These are phyloP conservation scores for Sebastes hopkinsi DNA, from an alignment of 2,797 vertebrate genomes.

Conservation along the genomic window DNA sequence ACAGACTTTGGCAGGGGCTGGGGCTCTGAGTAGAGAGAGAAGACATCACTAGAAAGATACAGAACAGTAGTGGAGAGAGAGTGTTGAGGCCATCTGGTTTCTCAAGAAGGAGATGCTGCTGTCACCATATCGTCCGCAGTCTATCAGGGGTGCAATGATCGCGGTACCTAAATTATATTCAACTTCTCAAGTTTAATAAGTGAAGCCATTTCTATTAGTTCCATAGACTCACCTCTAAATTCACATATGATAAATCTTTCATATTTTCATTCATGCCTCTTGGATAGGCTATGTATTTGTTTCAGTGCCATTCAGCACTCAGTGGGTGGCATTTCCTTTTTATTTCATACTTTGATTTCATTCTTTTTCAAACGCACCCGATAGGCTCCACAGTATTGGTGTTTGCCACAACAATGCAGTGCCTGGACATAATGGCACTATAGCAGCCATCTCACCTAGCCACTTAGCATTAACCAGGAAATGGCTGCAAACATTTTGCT, in stretches of 20 bases:
- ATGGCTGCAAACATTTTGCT: not conserved
- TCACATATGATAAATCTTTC: not conserved
- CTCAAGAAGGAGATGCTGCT: slow-evolving; percentile 3
- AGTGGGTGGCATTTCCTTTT: not conserved
- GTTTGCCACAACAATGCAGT: not conserved
- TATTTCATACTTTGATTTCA: not conserved
- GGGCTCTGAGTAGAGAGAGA: slow-evolving; percentile 14
- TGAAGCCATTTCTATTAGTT: not conserved
- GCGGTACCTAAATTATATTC: not conserved
- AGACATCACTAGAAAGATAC: slow-evolving; percentile 19
- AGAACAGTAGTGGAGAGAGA: slow-evolving; percentile 26
- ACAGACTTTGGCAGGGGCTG: slow-evolving; percentile 33
- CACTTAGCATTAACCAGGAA: not conserved
- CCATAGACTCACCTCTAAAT: not conserved
- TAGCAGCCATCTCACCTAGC: not conserved
- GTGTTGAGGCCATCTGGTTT: slow-evolving; percentile 47
- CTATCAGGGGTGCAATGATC: not conserved
- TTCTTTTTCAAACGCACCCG: not conserved
- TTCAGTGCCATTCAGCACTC: not conserved
- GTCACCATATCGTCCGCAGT: not conserved
- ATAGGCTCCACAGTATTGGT: not conserved
- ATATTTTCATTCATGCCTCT: not conserved
- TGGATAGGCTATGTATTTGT: not conserved
- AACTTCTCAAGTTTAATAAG: not conserved
- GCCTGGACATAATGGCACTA: not conserved